These are phyloP conservation scores for Odontocerum albicorne DNA, from an alignment of 2,888 invertebrate species.

Conservation along the genomic window DNA sequence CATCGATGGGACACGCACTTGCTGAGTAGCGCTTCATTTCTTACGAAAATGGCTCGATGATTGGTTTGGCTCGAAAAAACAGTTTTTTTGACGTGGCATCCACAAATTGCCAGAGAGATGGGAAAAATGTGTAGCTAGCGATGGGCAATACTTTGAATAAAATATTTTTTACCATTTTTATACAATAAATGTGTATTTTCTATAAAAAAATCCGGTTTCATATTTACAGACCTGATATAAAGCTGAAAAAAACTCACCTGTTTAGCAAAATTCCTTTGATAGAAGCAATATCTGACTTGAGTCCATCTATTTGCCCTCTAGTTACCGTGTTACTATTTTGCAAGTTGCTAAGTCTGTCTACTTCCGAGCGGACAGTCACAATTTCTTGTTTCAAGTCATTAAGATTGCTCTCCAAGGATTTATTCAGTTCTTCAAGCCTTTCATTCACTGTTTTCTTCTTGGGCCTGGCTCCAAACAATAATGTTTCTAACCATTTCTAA, in stretches of 20 bases:
- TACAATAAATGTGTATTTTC: too few relatives aligned
- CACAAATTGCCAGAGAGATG: too few relatives aligned
- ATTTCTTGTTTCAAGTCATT: conserved; percentile 66
- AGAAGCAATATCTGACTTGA: conserved; percentile 70
- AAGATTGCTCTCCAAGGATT: conserved; percentile 62
- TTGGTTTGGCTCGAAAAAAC: too few relatives aligned
- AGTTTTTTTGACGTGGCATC: too few relatives aligned
- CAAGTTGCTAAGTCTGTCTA: conserved; percentile 56
- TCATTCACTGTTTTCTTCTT: conserved; percentile 67
- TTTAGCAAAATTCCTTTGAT: conserved; percentile 74
- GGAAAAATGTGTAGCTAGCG: too few relatives aligned
- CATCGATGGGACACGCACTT: too few relatives aligned
- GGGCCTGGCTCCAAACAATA: conserved; percentile 67
- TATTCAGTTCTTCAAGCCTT: conserved; percentile 66
- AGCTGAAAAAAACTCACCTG: conserved; percentile 56
- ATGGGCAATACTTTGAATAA: too few relatives aligned
- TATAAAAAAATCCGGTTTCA: too few relatives aligned
- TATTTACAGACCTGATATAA: not conserved
- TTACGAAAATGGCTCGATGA: too few relatives aligned
- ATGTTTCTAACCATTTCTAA: conserved; percentile 65
- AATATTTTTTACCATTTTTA: too few relatives aligned
- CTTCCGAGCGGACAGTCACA: conserved; percentile 64
- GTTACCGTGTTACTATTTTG: conserved; percentile 48
- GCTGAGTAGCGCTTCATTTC: too few relatives aligned
- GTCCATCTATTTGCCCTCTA: conserved; percentile 63